Conservation (phyloP, 2,888 invertebrate genomes). For the Hartigia nigra region DNA sequence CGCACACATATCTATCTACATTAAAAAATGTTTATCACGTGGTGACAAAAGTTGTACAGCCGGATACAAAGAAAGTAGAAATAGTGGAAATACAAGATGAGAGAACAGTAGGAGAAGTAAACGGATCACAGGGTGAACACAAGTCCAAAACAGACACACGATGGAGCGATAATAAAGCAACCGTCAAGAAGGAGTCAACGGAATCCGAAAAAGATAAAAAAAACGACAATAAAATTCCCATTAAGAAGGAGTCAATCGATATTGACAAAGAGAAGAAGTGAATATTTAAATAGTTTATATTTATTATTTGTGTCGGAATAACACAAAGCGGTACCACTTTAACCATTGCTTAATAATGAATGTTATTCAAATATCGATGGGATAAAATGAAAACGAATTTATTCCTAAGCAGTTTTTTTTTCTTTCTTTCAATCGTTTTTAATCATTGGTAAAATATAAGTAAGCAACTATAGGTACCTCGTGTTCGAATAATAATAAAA, state of each 20-base stretch:
- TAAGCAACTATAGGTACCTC: background rate
- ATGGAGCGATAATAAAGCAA: conserved; percentile 60
- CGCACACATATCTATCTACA: conserved; percentile 76
- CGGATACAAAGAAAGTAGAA: conserved; percentile 60
- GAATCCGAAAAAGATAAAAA: conserved; percentile 59
- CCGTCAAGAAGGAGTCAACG: conserved; percentile 53
- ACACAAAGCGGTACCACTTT: conserved; percentile 27
- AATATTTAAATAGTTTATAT: conserved; percentile 31
- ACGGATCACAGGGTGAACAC: conserved; percentile 58
- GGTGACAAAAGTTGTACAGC: conserved; percentile 57
- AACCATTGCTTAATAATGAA: conserved; percentile 29
- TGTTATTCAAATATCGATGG: conserved; percentile 9
- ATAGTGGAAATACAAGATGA: conserved; percentile 63
- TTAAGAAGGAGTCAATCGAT: conserved; percentile 47
- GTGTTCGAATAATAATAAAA: background rate
- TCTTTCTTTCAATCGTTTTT: background rate
- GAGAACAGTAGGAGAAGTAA: conserved; percentile 54
- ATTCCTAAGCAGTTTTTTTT: background rate
- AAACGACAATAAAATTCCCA: conserved; percentile 50
- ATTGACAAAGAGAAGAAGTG: conserved; percentile 49
- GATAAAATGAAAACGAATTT: background rate
- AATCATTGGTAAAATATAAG: background rate
- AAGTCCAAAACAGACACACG: conserved; percentile 61
- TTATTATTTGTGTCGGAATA: conserved; percentile 32
- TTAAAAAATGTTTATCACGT: conserved; percentile 66